Evolutionary conservation across 2,113 vertebrate species (phyloP).

Genomic region (Ailuropoda melanoleuca): DNA sequence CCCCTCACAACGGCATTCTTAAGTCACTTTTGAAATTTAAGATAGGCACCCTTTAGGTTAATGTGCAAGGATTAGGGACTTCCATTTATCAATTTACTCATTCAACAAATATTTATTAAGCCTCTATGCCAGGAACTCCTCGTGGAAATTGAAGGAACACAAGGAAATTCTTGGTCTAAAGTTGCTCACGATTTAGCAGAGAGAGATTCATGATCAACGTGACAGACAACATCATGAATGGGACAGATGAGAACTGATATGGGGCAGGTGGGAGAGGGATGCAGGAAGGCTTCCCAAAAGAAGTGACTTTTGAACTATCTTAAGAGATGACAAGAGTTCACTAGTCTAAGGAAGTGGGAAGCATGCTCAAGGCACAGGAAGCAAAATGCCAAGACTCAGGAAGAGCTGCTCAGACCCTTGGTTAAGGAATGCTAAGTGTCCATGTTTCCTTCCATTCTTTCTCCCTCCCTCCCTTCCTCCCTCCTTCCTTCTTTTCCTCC

Average conservation of each 20-base stretch:
- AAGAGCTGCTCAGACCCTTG: not conserved
- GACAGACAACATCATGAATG: not conserved
- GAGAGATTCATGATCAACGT: not conserved
- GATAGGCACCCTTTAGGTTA: not conserved
- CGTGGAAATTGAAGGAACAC: not conserved
- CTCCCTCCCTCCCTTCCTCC: not conserved
- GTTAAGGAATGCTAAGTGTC: not conserved
- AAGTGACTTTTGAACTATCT: not conserved
- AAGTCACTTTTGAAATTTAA: constrained; percentile 24
- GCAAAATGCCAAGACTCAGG: not conserved
- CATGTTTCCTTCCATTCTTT: not conserved
- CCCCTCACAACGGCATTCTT: not conserved
- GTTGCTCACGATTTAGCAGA: not conserved
- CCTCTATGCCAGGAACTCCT: not conserved
- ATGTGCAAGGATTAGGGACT: not conserved
- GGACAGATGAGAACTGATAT: not conserved
- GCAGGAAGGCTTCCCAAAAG: not conserved
- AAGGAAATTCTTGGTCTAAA: not conserved
- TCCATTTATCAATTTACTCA: not conserved
- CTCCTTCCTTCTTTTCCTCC: not conserved
- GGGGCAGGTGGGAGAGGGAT: not conserved
- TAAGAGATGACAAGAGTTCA: not conserved
- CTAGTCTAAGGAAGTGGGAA: not conserved
- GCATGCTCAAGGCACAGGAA: not conserved
- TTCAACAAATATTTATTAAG: not conserved